Evolutionary conservation across 2,888 invertebrate genomes (phyloP).

Genomic region (Drosophila affinis): DNA sequence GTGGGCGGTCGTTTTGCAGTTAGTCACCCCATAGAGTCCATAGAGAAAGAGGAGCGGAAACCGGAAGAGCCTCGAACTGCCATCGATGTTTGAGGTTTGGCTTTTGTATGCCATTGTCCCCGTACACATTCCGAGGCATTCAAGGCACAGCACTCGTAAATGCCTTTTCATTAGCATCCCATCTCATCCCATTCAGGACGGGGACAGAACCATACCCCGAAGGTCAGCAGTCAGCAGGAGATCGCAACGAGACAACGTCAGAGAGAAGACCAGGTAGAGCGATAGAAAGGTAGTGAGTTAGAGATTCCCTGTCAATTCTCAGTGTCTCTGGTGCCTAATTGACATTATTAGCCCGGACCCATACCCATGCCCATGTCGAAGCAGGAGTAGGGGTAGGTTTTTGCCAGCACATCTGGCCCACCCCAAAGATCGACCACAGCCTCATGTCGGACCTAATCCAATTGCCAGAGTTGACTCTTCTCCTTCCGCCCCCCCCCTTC

Average conservation of each 20-base stretch:
- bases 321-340: constrained; percentile 57
- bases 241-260: constrained; percentile 6
- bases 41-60: neutral
- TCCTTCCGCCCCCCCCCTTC: constrained; percentile 47
- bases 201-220: constrained; percentile 27
- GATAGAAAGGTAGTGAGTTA: constrained; percentile 36
- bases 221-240: constrained; percentile 48
- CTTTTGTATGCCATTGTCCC: constrained; percentile 54
- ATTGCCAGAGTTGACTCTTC: constrained; percentile 33
- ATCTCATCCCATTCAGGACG: constrained; percentile 1
- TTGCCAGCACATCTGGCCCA: constrained; percentile 50
- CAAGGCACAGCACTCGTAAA: constrained; percentile 18
- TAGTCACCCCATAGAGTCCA: neutral
- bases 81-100: constrained; percentile 64
- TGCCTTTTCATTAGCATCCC: constrained; percentile 65
- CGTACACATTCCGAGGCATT: neutral
- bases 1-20: constrained; percentile 44
- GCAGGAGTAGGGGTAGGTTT: constrained; percentile 20
- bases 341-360: constrained; percentile 64
- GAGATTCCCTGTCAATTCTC: constrained; percentile 53
- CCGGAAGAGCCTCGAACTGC: constrained; percentile 37
- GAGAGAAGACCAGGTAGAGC: constrained; percentile 52
- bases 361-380: constrained; percentile 14
- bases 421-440: constrained; percentile 45
- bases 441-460: constrained; percentile 40